Evolutionary conservation across 2,888 invertebrate species (phyloP), one percentile per base, ranked within the genome.

Genomic region (Zaprionus lineosus): DNA sequence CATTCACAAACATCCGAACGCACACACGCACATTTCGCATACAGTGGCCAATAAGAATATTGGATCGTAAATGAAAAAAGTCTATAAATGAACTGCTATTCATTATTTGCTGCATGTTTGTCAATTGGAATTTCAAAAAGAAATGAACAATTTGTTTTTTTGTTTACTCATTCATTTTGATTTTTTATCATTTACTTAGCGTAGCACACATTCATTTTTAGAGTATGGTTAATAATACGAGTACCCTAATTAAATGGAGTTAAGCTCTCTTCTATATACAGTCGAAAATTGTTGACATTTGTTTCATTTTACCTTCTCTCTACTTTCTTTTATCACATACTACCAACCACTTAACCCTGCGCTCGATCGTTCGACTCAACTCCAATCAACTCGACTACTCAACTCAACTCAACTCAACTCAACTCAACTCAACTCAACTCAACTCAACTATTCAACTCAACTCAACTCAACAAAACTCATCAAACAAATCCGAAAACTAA

Each of bases 321-420:
- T 75, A 75, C 71, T 84, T 79, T 74, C 84, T 68, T 84, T 87
- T 74, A 71, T 21, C 64, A 63, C 47, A 63, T 62, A 48, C 64
- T 52, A 68, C 57, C 69, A 68, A 63, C 56, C 56, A 69, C 60
- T 58, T 74, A n/a, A 72, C 67, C 74, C 75, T 74, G 72, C 77
- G 69, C 67, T 71, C 73, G 62, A 62, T 78, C 76, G 77, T 62
- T 68, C 72, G 69, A 74, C 67, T 69, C 68, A 72, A 68, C 66
- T 67, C 36, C 48, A 53, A 47, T 59, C 44, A 59, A 61, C n/a
- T n/a, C n/a, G n/a, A n/a, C 3, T 21, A 24, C 46, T 53, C 62
- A 41, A 74, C 53, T 65, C 61, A 47, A 55, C 50, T 62, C 62
- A 43, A 51, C 34, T 55, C 61, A 51, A 62, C 50, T 72, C 24